phyloP scores from a whole-genome alignment of 1,140 invertebrate genomes.

The Olivierus martensii region DNA sequence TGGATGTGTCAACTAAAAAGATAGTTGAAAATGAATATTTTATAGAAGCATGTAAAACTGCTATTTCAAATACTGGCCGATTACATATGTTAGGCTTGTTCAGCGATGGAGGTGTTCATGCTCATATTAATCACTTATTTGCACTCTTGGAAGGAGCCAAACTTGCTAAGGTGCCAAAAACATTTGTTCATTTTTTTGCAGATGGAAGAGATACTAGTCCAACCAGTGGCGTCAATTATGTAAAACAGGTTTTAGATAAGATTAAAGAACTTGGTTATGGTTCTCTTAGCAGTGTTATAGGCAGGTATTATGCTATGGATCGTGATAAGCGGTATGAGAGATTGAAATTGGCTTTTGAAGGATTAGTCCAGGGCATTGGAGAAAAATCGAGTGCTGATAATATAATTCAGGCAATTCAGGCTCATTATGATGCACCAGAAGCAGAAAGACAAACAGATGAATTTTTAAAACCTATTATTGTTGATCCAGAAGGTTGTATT shows the following conservation, averaged over 20 bases:
- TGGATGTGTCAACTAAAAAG: conserved; percentile 28
- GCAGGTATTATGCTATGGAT: conserved; percentile 41
- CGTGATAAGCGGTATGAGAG: conserved; percentile 36
- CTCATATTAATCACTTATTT: conserved; percentile 37
- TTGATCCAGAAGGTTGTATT: conserved; percentile 27
- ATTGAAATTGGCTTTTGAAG: conserved; percentile 36
- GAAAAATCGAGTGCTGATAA: conserved; percentile 23
- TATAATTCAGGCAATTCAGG: conserved; percentile 24
- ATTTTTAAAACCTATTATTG: conserved; percentile 36
- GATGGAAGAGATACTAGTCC: conserved; percentile 38
- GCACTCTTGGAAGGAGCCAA: conserved; percentile 32
- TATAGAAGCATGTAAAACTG: conserved; percentile 27
- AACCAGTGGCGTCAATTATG: conserved; percentile 27
- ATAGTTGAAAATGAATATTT: conserved; percentile 29
- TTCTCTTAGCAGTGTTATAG: conserved; percentile 32
- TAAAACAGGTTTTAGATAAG: conserved; percentile 21
- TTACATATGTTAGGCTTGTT: conserved; percentile 33
- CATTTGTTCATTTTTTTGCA: conserved; percentile 35
- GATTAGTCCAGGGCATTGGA: conserved; percentile 31
- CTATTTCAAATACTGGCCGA: conserved; percentile 28
- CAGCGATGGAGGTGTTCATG: conserved; percentile 38
- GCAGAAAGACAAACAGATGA: conserved; percentile 32
- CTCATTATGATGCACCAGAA: conserved; percentile 10
- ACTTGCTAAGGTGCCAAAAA: conserved; percentile 29
- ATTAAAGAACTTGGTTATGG: conserved; percentile 27